Percentiles rank a stretch among this genome's conserved stretches.
Evolutionary conservation across 1,140 invertebrate species (phyloP).

Genomic region (Drosophila neocordata): DNA sequence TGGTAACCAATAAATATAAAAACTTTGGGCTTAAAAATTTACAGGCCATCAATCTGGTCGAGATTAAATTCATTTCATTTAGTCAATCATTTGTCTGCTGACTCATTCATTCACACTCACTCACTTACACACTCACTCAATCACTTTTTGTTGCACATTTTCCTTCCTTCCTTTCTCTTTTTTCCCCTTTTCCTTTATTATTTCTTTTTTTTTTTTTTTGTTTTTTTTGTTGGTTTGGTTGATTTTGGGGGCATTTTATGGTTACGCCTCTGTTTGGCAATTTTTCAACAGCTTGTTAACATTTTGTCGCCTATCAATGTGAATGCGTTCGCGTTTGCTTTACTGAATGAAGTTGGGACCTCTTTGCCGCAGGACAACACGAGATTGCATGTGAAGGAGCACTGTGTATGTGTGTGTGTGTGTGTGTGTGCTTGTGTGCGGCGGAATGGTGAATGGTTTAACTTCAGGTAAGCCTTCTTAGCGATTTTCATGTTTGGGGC

Average conservation of each 20-base stretch:
- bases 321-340: slow-evolving; percentile 6
- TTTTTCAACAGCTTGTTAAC: slow-evolving; percentile 80
- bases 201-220: slow-evolving; percentile 10
- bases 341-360: not conserved
- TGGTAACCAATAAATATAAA: too few species aligned
- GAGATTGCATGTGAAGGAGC: slow-evolving; percentile 9
- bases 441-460: slow-evolving; percentile 9
- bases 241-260: slow-evolving; percentile 44
- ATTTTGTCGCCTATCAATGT: slow-evolving; percentile 75
- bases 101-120: slow-evolving; percentile 7
- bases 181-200: not conserved
- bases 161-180: not conserved
- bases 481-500: not conserved
- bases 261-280: slow-evolving; percentile 66
- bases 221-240: slow-evolving; percentile 2
- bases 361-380: not conserved
- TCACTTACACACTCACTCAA: slow-evolving; percentile 4
- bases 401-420: slow-evolving; percentile 8
- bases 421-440: too few species aligned
- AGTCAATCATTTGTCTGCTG: not conserved
- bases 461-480: slow-evolving; percentile 29
- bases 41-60: not conserved
- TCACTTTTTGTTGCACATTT: slow-evolving; percentile 3
- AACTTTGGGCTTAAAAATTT: too few species aligned
- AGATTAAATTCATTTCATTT: not conserved